Base-by-base conservation (phyloP, 2,113 vertebrate species). In the Clarias magur region DNA sequence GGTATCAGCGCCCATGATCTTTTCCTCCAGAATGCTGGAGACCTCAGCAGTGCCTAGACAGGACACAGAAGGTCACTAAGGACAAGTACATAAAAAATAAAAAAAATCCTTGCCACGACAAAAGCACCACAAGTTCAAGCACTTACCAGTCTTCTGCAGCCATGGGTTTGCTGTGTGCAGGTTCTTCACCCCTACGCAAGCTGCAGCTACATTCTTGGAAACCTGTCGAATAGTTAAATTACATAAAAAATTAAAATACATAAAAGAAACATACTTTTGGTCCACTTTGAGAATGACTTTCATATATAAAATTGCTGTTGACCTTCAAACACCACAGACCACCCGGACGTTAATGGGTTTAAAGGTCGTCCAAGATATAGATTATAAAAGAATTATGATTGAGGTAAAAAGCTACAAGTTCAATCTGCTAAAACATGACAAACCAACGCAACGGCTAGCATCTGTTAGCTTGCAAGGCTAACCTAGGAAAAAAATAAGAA, bases 11-110 rank as follows among this genome's bases (percentile, higher is more conserved):
- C 98, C 97, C 92, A 99, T 70, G 92, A 99, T 99, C 80, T 98
- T 97, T 86, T 99, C 97, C 92, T 99, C 98, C 38, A 99, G 96
- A 87, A 99, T 98, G 72, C 97, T 99, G 21, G 98, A 99, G 4
- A 99, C 96, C 91, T 99, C 98, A 0, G 98, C 98, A 8, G 98
- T 99, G 88, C 97, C 97, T 99, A 62, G 60, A 23, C n/a, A 38
- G 54, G 21, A n/a, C 42, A 68, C 0, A 12, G 12, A 4, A 7
- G 3, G 34, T 72, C 68, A 75, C 3, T 0, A 17, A 21, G 0
- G 56, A 76, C n/a, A 57, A 6, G 30, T 34, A 25, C 8, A 21
- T 17, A 19, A 5, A 16, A 17, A 17, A 17, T 1, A 25, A 34
- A 81, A 19, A 67, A 1, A 2, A 48, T 25, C 12, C 6, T 16